Percentiles rank a stretch among this genome's conserved stretches.
These are phyloP conservation scores for Sebastes umbrosus DNA, from an alignment of 2,797 vertebrate species.

Conservation along the genomic window DNA sequence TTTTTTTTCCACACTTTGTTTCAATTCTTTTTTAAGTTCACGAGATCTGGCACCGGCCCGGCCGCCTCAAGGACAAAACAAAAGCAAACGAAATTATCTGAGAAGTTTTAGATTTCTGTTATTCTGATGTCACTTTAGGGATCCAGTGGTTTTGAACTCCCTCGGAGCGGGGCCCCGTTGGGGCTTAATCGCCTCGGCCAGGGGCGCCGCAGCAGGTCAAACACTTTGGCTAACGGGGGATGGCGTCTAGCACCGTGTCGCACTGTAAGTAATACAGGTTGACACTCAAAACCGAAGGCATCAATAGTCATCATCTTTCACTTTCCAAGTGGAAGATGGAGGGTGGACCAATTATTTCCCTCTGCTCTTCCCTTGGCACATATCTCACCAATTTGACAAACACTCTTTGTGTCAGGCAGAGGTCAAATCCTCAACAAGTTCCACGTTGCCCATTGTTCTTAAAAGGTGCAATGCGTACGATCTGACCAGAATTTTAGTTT, in stretches of 20 bases:
- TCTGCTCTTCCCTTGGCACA: not conserved
- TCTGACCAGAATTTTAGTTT: not conserved
- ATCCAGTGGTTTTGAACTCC: not conserved
- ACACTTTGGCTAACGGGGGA: constrained; percentile 13
- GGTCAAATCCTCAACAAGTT: constrained; percentile 2
- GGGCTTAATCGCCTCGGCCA: constrained; percentile 24
- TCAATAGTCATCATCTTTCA: constrained; percentile 27
- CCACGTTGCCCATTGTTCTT: not conserved
- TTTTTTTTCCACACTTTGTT: not conserved
- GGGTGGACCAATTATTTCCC: constrained; percentile 17
- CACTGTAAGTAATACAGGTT: constrained; percentile 8
- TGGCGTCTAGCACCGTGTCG: not conserved
- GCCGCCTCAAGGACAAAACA: not conserved
- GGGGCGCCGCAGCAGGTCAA: constrained; percentile 16
- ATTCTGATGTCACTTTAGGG: not conserved
- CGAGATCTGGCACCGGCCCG: not conserved
- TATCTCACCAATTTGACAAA: not conserved
- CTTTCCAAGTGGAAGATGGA: constrained; percentile 19
- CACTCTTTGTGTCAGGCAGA: not conserved
- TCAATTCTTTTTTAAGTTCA: not conserved
- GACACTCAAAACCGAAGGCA: constrained; percentile 19
- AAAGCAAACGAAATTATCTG: constrained; percentile 1
- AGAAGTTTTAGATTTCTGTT: not conserved
- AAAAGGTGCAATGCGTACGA: not conserved
- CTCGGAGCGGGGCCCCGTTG: not conserved